Evolutionary conservation across 2,797 vertebrate species (phyloP), one percentile per base, ranked within the genome.

Genomic region (Sylvilagus floridanus): DNA sequence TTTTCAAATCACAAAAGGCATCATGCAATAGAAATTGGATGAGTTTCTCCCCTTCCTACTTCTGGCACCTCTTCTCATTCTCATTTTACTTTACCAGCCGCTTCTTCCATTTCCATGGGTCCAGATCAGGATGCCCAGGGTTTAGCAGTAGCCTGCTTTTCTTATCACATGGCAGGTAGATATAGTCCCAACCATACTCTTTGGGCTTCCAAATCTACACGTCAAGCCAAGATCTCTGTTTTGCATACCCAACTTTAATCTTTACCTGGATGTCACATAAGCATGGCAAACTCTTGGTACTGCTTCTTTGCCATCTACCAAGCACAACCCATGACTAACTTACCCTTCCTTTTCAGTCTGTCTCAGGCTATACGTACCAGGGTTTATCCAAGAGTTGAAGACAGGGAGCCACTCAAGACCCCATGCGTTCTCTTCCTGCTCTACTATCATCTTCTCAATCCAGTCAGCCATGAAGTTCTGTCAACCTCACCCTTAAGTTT

Each of bases 201-300:
- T 17, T 71, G 73, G 52, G 8, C 17, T 90, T 26, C 81, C 50
- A 84, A 73, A 42, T 86, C 22, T 65, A 26, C 0, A 82, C 0
- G 71, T 78, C 26, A 78, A 88, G 24, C 63, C 30, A 63, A 68
- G 50, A 91, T 13, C 26, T 77, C 19, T n/a, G 35, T 79, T 90
- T 66, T 93, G 16, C 50, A 88, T 54, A 91, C 76, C 26, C 12
- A 82, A 26, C 26, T 92, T 91, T 86, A 63, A 79, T 68, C 68
- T 68, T 90, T 85, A 75, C 32, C 13, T 68, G 16, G 54, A 47
- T 88, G 1, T 69, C 13, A 7, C 16, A 76, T 7, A 90, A 83
- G 22, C 52, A 85, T 63, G 71, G 66, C 42, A 95, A 65, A 88
- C 93, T 82, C 42, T 86, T 69, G 4, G 12, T 62, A 35, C 85